A percentile compares a stretch with the other conserved stretches of the same genome.
phyloP scores from a whole-genome alignment of 30 jellyfish, hydroid and myxozoan genomes.

The Chrysaora quinquecirrha region DNA sequence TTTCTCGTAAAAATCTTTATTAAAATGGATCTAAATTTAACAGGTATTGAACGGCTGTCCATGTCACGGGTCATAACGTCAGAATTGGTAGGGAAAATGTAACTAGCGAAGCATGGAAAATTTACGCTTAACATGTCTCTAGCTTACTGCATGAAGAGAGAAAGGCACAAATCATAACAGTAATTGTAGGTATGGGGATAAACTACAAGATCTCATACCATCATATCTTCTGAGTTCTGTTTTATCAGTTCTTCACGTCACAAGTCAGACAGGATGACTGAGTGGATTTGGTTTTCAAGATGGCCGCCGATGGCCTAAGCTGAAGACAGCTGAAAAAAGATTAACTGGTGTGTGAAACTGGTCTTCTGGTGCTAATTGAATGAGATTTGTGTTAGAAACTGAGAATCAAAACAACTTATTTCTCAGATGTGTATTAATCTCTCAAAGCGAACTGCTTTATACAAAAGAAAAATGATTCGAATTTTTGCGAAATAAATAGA shows the following conservation, averaged over 20 bases:
- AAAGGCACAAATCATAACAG: background rate
- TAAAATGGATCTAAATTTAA: no score
- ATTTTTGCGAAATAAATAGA: no score
- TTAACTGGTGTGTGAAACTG: background rate
- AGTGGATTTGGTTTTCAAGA: background rate
- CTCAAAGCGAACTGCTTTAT: no score
- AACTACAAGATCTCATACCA: background rate
- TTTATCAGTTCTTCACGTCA: background rate
- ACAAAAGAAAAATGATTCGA: no score
- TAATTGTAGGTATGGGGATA: background rate
- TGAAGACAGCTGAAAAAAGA: background rate
- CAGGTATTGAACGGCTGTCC: background rate
- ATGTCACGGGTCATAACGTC: slow-evolving; percentile 63
- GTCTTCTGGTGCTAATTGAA: no score
- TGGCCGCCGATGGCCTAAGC: no score
- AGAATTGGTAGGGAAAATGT: slow-evolving; percentile 17
- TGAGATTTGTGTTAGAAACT: no score
- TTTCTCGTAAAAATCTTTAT: background rate
- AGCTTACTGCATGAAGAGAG: background rate
- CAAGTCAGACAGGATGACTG: background rate
- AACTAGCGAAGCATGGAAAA: slow-evolving; percentile 53
- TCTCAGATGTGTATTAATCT: no score
- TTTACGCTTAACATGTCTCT: background rate
- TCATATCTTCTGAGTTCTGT: no score
- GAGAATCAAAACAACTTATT: no score